A percentile compares a stretch with the other conserved stretches of the same genome.
These are phyloP conservation scores for Drosophila mimica DNA, from an alignment of 2,888 invertebrate species.

Conservation along the genomic window DNA sequence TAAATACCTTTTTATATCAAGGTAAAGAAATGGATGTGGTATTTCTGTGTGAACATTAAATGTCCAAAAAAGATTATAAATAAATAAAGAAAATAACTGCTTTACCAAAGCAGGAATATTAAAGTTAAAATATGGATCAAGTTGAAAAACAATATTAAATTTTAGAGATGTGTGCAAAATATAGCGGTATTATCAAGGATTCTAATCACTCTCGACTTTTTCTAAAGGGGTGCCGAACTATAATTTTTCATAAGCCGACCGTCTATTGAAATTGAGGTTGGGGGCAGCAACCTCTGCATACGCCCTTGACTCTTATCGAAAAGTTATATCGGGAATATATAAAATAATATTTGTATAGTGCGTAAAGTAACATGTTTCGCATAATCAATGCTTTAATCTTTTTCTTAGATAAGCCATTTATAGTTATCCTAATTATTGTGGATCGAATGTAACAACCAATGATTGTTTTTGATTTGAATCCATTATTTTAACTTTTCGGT, in stretches of 20 bases:
- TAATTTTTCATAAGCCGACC: background rate
- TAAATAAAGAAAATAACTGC: background rate
- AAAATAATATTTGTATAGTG: background rate
- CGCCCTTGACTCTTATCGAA: background rate
- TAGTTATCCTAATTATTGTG: background rate
- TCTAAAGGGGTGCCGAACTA: background rate
- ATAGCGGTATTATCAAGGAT: background rate
- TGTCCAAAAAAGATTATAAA: background rate
- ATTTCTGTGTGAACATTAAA: background rate
- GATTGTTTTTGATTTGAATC: background rate
- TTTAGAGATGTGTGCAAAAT: background rate
- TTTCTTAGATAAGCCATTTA: background rate
- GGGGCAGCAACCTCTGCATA: background rate
- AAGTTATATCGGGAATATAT: background rate
- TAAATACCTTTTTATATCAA: slow-evolving; percentile 5
- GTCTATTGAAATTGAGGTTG: background rate
- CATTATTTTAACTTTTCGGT: background rate
- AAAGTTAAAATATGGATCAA: background rate
- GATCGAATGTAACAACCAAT: background rate
- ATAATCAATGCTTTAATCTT: background rate
- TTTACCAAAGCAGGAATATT: background rate
- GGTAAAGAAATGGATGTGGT: slow-evolving; percentile 5
- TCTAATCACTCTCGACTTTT: background rate
- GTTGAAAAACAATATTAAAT: background rate
- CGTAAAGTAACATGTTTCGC: background rate